Evolutionary conservation across 1,140 invertebrate genomes (phyloP).

Genomic region (Nixonia krombeini): DNA sequence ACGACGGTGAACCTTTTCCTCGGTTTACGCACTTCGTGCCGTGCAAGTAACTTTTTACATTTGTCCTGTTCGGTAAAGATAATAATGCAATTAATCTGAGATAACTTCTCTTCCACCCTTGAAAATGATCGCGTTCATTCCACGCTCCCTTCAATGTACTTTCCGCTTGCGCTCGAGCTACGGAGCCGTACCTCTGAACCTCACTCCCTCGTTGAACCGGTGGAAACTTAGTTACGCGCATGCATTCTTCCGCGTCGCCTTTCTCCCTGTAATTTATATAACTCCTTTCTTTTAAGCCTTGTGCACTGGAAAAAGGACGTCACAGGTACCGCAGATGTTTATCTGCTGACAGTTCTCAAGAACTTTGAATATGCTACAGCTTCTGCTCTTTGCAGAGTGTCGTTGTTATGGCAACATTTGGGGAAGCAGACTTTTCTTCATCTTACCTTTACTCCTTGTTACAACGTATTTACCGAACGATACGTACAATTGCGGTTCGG

Average conservation of each 20-base stretch:
- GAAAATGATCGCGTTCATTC: too few relatives aligned
- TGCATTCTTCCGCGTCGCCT: background rate
- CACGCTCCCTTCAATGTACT: slow-evolving; percentile 34
- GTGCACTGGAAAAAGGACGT: slow-evolving; percentile 16
- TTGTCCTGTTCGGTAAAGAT: too few relatives aligned
- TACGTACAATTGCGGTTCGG: too few relatives aligned
- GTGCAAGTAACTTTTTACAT: too few relatives aligned
- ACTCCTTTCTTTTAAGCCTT: slow-evolving; percentile 10
- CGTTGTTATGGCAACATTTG: slow-evolving; percentile 43
- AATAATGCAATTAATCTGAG: too few relatives aligned
- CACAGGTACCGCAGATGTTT: slow-evolving; percentile 42
- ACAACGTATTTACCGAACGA: slow-evolving; percentile 20
- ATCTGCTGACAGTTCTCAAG: slow-evolving; percentile 38
- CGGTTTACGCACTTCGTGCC: too few relatives aligned
- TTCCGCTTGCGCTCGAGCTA: slow-evolving; percentile 40
- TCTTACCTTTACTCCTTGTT: slow-evolving; percentile 15
- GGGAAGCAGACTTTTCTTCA: slow-evolving; percentile 31
- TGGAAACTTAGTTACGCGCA: too few relatives aligned
- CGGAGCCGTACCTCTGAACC: slow-evolving; percentile 19
- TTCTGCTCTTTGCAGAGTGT: slow-evolving; percentile 30
- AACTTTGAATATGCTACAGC: slow-evolving; percentile 37
- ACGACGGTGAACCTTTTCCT: background rate
- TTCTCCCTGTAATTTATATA: slow-evolving; percentile 12
- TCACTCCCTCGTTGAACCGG: too few relatives aligned
- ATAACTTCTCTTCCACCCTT: too few relatives aligned